Evolutionary conservation across 1,140 invertebrate species (phyloP), one percentile per base, ranked within the genome.

Genomic region (Macrobrachium rosenbergii): DNA sequence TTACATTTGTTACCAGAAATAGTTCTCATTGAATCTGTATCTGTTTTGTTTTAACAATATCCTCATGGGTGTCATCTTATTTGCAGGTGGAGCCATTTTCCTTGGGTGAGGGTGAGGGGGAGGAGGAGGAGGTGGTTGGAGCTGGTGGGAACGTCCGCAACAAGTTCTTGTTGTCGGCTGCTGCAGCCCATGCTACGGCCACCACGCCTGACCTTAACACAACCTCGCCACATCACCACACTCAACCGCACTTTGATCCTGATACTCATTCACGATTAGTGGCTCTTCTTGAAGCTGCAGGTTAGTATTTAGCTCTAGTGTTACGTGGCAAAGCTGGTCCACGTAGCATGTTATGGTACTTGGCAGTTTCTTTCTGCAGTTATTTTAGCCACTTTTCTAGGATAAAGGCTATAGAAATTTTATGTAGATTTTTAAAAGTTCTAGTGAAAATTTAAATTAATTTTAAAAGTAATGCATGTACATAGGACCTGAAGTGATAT

Each of bases 241-340:
- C 85, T 80, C 86, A 88, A 62, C 93, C 95, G 90, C 94, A 95
- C n/a, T 96, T 98, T 87, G 96, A 98, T 92, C 96, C 96, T 69
- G 96, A 97, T 91, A 97, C 97, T 89, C 96, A 97, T 92, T 96
- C 96, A 17, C 93, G 96, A 82, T 93, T 98, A 79, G 96, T 98
- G 92, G 96, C 96, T 84, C 93, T 98, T 43, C 93, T 98, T 75
- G 96, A 98, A 93, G 97, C 96, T 90, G 96, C 97, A 90, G 96
- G 96, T 95, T 93, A 93, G 91, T 83, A 52, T 43, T 58, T 52
- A 67, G 14, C 28, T 16, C 28, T 37, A 37, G 1, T 37, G 1
- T 37, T 37, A 2, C 28, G 3, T 37, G 3, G 3, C 1, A 37
- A 37, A 37, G 3, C 28, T 37, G 28, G 28, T 37, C 28, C 3